Conservation (phyloP, 2,888 invertebrate species). For the Chamaedrilus cognettii region DNA sequence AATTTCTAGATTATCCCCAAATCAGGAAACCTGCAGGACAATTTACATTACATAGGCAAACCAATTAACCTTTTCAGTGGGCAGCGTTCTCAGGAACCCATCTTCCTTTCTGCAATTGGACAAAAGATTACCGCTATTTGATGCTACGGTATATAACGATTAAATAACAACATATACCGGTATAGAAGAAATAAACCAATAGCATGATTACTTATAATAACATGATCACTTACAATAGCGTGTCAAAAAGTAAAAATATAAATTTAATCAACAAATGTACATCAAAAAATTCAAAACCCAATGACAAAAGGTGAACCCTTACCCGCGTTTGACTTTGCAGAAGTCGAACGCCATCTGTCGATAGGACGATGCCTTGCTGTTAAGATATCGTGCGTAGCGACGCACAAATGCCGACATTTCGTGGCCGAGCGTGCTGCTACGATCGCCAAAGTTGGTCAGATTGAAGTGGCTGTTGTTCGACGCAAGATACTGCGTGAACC, state of each 20-base stretch:
- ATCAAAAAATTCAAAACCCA: not conserved
- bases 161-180: no score
- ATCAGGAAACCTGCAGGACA: no score
- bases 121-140: not conserved
- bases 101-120: constrained; percentile 85
- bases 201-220: not conserved
- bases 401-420: constrained; percentile 99
- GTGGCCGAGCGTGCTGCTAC: constrained; percentile 94
- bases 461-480: constrained; percentile 99
- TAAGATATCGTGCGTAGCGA: constrained; percentile 97
- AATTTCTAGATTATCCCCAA: no score
- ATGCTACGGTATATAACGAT: not conserved
- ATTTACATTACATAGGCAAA: no score
- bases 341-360: constrained; percentile 99
- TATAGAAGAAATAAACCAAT: no score
- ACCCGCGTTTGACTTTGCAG: constrained; percentile 99
- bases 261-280: no score
- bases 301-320: constrained; percentile 55
- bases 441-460: constrained; percentile 93
- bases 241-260: not conserved
- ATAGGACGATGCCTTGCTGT: constrained; percentile 98
- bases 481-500: constrained; percentile 99
- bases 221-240: not conserved
- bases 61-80: constrained; percentile 89
- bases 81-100: constrained; percentile 95